phyloP scores from a whole-genome alignment of 2,888 invertebrate genomes.

The Lasius fuliginosus region DNA sequence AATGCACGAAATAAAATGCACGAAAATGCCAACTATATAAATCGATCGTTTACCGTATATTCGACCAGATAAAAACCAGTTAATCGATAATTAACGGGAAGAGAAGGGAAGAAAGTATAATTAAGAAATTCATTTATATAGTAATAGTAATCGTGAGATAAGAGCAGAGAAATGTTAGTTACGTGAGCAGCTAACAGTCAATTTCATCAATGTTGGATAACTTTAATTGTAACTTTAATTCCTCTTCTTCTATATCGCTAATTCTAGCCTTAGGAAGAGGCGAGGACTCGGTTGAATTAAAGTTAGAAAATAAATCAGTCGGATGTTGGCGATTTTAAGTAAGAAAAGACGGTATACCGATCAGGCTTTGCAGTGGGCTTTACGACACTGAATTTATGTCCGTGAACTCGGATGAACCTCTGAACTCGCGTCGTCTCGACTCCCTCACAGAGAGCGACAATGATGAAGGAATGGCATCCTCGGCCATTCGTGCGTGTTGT shows the following conservation, averaged over 20 bases:
- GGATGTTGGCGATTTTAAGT: neutral
- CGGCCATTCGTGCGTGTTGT: slow-evolving; percentile 49
- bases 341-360: slow-evolving; percentile 6
- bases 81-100: slow-evolving; percentile 30
- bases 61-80: slow-evolving; percentile 10
- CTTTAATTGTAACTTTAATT: slow-evolving; percentile 31
- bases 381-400: slow-evolving; percentile 77
- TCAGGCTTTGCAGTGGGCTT: slow-evolving; percentile 40
- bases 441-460: slow-evolving; percentile 72
- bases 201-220: slow-evolving; percentile 23
- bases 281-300: slow-evolving; percentile 1
- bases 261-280: neutral
- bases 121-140: slow-evolving; percentile 28
- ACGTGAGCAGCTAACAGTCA: slow-evolving; percentile 8
- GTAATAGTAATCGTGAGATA: neutral
- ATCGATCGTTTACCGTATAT: neutral
- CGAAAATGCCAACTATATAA: neutral
- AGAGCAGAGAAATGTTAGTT: slow-evolving; percentile 29
- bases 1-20: neutral
- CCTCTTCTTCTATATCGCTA: slow-evolving; percentile 22
- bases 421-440: slow-evolving; percentile 77
- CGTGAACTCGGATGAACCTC: slow-evolving; percentile 81
- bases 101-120: slow-evolving; percentile 16
- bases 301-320: neutral
- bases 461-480: slow-evolving; percentile 73